phyloP scores from a whole-genome alignment of 2,888 invertebrate species.

The Amiota communis region DNA sequence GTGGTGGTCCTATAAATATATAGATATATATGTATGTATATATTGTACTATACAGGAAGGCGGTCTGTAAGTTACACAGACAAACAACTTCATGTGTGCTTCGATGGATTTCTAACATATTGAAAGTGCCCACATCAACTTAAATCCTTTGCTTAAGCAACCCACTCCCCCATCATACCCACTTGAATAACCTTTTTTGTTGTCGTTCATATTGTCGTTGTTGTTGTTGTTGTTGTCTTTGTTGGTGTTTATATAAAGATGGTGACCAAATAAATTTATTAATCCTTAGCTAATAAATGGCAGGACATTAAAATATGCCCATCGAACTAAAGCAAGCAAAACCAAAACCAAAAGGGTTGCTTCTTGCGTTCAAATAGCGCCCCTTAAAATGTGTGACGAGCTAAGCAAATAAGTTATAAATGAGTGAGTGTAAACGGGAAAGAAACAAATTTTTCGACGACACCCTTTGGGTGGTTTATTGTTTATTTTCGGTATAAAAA shows the following conservation, averaged over 20 bases:
- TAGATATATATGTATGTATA: conserved; percentile 39
- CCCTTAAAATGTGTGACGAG: neutral
- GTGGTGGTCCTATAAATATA: conserved; percentile 34
- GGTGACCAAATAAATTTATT: conserved; percentile 73
- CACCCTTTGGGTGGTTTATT: neutral
- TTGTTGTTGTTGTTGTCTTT: conserved; percentile 9
- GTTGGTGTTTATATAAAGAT: conserved; percentile 64
- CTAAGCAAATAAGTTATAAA: too few relatives aligned
- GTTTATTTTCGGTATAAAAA: neutral
- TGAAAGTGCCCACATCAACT: conserved; percentile 42
- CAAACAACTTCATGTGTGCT: conserved; percentile 37
- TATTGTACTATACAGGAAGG: neutral
- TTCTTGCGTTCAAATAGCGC: conserved; percentile 22
- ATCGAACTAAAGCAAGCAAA: conserved; percentile 34
- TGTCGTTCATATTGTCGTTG: neutral
- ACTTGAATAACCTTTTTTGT: neutral
- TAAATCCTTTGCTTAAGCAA: neutral
- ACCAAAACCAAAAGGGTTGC: conserved; percentile 36
- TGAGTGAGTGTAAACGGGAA: too few relatives aligned
- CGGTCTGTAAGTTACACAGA: conserved; percentile 7
- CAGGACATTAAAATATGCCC: conserved; percentile 55
- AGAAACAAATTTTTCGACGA: too few relatives aligned
- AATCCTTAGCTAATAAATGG: conserved; percentile 72
- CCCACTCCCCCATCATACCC: neutral
- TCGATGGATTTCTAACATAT: conserved; percentile 39